Conservation (phyloP, 92 coral and sea anemone genomes). For the Umimayanthus chanpuru region DNA sequence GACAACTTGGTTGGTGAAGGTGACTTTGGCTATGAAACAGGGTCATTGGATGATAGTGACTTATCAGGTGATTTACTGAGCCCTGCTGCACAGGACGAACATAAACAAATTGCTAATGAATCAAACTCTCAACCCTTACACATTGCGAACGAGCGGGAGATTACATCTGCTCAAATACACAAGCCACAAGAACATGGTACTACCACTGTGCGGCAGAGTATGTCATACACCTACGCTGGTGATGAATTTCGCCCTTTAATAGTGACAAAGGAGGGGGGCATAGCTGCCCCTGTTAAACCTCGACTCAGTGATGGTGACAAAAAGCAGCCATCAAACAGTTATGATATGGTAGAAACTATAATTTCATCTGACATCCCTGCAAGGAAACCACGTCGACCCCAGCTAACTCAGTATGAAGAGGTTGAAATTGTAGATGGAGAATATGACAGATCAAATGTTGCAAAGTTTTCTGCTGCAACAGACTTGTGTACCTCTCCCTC, state of each 20-base stretch:
- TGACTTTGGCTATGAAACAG: slow-evolving; percentile 86
- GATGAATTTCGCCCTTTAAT: slow-evolving; percentile 79
- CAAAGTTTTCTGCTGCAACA: slow-evolving; percentile 14
- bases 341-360: slow-evolving; percentile 24
- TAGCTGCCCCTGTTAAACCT: slow-evolving; percentile 60
- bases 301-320: slow-evolving; percentile 2
- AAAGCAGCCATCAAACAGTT: slow-evolving; percentile 16
- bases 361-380: slow-evolving; percentile 8
- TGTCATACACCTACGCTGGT: slow-evolving; percentile 75
- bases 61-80: slow-evolving; percentile 77
- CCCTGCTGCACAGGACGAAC: slow-evolving; percentile 77
- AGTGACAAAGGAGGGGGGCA: slow-evolving; percentile 68
- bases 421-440: slow-evolving; percentile 66
- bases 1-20: slow-evolving; percentile 78
- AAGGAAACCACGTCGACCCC: slow-evolving; percentile 3
- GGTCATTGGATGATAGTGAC: slow-evolving; percentile 85
- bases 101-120: slow-evolving; percentile 55
- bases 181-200: not conserved
- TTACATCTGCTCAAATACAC: not conserved
- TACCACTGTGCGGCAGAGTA: not conserved
- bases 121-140: not conserved
- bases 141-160: not conserved
- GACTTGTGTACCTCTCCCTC: not conserved
- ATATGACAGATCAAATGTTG: slow-evolving; percentile 79
- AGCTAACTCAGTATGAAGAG: slow-evolving; percentile 44